Percentiles rank a stretch among this genome's conserved stretches.
Evolutionary conservation across 2,797 vertebrate genomes (phyloP).

Genomic region (Serranus cabrilla): DNA sequence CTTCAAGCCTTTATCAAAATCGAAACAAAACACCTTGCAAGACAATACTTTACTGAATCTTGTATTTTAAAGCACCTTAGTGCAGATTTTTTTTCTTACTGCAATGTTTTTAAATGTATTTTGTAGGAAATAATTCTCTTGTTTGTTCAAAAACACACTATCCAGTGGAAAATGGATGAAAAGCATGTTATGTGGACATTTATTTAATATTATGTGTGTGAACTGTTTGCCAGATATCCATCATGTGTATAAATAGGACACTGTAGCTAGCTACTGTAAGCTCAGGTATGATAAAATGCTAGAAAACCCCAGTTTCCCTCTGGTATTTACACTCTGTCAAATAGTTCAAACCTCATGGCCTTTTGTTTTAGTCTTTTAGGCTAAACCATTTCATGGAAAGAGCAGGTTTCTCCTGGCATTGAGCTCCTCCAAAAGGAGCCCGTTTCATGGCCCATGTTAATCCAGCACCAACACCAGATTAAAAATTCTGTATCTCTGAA

Average conservation of each 20-base stretch:
- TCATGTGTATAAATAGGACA: neutral
- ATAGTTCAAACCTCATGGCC: neutral
- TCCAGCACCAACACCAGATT: neutral
- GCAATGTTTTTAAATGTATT: neutral
- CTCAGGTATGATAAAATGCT: neutral
- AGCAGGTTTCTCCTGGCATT: neutral
- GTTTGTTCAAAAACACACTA: neutral
- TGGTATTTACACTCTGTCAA: neutral
- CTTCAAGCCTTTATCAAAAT: neutral
- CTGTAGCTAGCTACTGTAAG: neutral
- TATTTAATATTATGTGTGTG: neutral
- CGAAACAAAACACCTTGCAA: neutral
- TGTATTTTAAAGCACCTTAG: neutral
- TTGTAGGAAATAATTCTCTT: too few species aligned
- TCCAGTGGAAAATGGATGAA: neutral
- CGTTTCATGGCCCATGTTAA: neutral
- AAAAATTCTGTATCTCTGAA: neutral
- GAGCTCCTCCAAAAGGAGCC: too few species aligned
- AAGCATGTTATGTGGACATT: neutral
- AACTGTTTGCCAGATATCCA: neutral
- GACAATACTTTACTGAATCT: neutral
- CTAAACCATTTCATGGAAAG: neutral
- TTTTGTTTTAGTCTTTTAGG: neutral
- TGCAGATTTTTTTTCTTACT: neutral
- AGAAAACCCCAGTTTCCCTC: neutral